Percentiles rank a stretch among this genome's conserved stretches.
These are phyloP conservation scores for Dendrocopos noguchii DNA, from an alignment of 2,113 vertebrate genomes.

Conservation along the genomic window DNA sequence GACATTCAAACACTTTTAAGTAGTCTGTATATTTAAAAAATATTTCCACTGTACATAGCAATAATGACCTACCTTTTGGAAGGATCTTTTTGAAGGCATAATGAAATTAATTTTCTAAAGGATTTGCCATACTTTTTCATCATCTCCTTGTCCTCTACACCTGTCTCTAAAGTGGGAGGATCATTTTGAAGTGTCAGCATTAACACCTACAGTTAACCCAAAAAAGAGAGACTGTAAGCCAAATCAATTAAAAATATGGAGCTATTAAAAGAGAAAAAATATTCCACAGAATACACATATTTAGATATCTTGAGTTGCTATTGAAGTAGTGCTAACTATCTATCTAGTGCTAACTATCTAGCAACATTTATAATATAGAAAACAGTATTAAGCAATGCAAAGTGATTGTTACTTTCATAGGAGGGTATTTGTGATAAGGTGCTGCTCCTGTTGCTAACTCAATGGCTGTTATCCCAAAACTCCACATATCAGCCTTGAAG, in stretches of 20 bases:
- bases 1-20: not conserved
- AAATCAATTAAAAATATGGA: not conserved
- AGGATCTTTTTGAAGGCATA: constrained; percentile 99
- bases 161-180: constrained; percentile 94
- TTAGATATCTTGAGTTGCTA: not conserved
- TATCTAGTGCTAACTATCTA: not conserved
- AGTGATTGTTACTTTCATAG: constrained; percentile 92
- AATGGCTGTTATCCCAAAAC: constrained; percentile 98
- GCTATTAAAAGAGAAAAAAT: not conserved
- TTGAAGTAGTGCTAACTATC: not conserved
- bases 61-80: constrained; percentile 89
- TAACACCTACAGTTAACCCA: constrained; percentile 85
- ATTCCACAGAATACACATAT: not conserved
- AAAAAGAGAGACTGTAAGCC: not conserved
- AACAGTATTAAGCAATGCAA: not conserved
- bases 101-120: constrained; percentile 95
- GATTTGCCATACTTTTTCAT: constrained; percentile 98
- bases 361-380: not conserved
- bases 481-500: constrained; percentile 99
- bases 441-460: constrained; percentile 96
- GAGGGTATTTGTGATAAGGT: constrained; percentile 97
- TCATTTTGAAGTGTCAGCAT: constrained; percentile 99
- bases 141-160: constrained; percentile 96
- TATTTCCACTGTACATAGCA: not conserved
- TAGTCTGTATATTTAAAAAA: not conserved